These are phyloP conservation scores for Gallinago undulata DNA, from an alignment of 2,113 vertebrate species.

Conservation along the genomic window DNA sequence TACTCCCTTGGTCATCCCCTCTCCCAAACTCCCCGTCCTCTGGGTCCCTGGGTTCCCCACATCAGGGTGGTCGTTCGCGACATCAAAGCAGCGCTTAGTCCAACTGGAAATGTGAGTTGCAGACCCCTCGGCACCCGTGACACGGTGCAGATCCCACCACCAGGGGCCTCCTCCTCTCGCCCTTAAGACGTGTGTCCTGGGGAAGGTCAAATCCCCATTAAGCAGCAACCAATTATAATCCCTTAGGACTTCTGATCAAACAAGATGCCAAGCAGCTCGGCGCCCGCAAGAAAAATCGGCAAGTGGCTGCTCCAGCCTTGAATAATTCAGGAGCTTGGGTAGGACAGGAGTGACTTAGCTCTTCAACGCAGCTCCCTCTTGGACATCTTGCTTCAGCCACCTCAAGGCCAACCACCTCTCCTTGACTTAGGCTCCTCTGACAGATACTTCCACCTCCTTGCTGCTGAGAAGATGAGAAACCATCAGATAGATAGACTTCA, in stretches of 20 bases:
- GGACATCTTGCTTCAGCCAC: neutral
- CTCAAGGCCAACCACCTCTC: neutral
- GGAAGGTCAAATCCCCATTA: constrained; percentile 47
- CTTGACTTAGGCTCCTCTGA: neutral
- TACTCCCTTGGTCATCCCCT: neutral
- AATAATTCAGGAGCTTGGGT: constrained; percentile 54
- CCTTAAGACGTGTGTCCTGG: neutral
- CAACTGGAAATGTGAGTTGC: neutral
- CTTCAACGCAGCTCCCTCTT: neutral
- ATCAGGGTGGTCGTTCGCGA: neutral
- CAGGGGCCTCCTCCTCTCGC: neutral
- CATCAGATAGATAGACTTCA: neutral
- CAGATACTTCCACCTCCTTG: neutral
- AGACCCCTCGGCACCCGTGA: neutral
- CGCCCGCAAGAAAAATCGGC: fast-evolving
- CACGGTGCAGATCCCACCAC: neutral
- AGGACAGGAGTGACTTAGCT: neutral
- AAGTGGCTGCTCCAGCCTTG: neutral
- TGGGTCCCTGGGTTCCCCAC: neutral
- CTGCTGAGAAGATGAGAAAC: neutral
- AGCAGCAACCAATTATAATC: neutral
- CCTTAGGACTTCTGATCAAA: constrained; percentile 56
- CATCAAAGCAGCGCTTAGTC: neutral
- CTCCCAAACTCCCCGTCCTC: neutral
- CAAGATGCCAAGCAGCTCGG: constrained; percentile 19